Evolutionary conservation across 2,888 invertebrate species (phyloP), one percentile per base, ranked within the genome.

Genomic region (Mythimna albipuncta): DNA sequence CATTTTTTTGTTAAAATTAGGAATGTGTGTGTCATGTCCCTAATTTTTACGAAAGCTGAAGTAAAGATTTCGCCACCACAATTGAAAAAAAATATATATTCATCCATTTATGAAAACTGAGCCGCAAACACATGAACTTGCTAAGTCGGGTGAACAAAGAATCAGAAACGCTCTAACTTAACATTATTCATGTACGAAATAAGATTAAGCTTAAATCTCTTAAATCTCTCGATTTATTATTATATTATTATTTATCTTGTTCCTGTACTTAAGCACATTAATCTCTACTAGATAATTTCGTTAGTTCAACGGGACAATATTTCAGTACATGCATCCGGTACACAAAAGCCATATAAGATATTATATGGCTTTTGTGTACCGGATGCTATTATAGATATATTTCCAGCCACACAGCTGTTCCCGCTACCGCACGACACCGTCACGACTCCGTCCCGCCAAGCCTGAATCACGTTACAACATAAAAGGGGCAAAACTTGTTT

Each of bases 401-500:
- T 38, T 32, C 52, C 38, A 61, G 19, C 26, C n/a, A 57, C 38
- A 19, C 7, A 2, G 2, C n/a, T n/a, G n/a, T n/a, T n/a, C n/a
- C n/a, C n/a, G n/a, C 26, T 26, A 26, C 26, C 26, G 26, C 6
- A 63, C 64, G 58, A 13, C 11, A n/a, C n/a, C 75, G 35, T 6
- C 41, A 54, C 58, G 61, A 16, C 13, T 19, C 5, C 64, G 16
- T 2, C 10, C n/a, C 21, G 57, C 13, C 6, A 65, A 38, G 2
- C n/a, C 26, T 6, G 13, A 38, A 19, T 21, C n/a, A 11, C 44
- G 44, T 26, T 32, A 32, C 16, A 47, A 41, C n/a, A 54, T 47
- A 54, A 58, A 58, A 57, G 64, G 21, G 47, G 35, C 13, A 72
- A 63, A 50, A 59, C 21, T 47, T 72, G 58, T 68, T 68, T 72